Evolutionary conservation across 2,797 vertebrate genomes (phyloP).

Genomic region (Notolepis coatsorum): DNA sequence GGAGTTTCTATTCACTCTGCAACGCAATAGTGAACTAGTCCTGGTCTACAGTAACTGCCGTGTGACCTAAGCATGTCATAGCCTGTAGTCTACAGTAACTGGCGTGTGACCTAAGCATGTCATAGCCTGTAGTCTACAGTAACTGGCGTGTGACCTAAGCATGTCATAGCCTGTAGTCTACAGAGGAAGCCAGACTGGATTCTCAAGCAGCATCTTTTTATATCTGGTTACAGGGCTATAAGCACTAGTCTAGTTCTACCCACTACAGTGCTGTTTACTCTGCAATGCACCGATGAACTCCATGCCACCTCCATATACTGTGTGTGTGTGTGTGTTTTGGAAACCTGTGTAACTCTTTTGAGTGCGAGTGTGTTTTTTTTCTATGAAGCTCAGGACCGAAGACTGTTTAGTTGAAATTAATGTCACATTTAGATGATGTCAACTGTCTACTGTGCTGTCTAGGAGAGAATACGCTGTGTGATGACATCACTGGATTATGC

Average conservation of each 20-base stretch:
- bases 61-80: too few relatives aligned
- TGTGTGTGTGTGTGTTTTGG: constrained; percentile 27
- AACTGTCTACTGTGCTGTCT: constrained; percentile 12
- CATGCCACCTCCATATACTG: constrained; percentile 24
- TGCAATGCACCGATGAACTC: not conserved
- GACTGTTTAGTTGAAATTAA: constrained; percentile 62
- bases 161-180: not conserved
- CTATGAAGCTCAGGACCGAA: constrained; percentile 68
- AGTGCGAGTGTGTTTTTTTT: constrained; percentile 28
- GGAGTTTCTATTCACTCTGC: too few relatives aligned
- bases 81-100: too few relatives aligned
- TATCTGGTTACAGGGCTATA: constrained; percentile 37
- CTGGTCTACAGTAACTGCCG: too few relatives aligned
- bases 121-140: too few relatives aligned
- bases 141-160: too few relatives aligned
- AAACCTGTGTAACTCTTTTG: constrained; percentile 8
- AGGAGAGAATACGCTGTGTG: constrained; percentile 3
- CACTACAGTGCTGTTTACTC: not conserved
- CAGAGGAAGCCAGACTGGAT: constrained; percentile 4
- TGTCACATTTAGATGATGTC: constrained; percentile 37
- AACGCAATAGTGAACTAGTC: too few relatives aligned
- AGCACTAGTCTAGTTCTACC: constrained; percentile 28
- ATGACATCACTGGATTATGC: constrained; percentile 28
- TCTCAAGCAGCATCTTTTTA: constrained; percentile 9
- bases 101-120: too few relatives aligned